These are phyloP conservation scores for Gila orcuttii DNA, from an alignment of 2,113 vertebrate genomes.

Conservation along the genomic window DNA sequence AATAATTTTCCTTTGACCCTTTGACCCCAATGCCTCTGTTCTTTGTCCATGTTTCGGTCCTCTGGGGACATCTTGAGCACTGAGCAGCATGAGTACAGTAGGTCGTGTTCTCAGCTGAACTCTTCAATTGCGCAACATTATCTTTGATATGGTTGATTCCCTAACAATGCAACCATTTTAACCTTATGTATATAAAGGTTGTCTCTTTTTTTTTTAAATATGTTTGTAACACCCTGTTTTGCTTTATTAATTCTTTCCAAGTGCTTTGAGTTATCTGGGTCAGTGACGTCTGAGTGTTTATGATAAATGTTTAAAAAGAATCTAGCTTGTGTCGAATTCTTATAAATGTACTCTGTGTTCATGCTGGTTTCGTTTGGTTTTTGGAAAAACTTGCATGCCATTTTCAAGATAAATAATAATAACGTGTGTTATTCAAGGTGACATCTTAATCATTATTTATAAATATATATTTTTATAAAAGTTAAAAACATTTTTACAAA, in stretches of 20 bases:
- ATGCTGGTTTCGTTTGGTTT: not conserved
- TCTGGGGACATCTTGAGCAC: slow-evolving; percentile 13
- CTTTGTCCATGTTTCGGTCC: not conserved
- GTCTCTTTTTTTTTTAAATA: not conserved
- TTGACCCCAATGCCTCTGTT: not conserved
- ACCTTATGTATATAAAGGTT: no score
- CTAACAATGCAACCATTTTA: not conserved
- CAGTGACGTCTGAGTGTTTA: not conserved
- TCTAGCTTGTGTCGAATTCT: not conserved
- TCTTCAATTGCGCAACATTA: not conserved
- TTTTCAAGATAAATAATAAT: not conserved
- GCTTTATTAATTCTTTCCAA: not conserved
- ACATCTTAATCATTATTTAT: not conserved
- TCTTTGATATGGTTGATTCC: not conserved
- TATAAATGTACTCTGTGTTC: not conserved
- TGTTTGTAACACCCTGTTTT: not conserved
- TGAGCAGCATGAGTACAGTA: slow-evolving; percentile 35
- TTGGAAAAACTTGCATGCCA: not conserved
- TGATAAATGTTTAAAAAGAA: not conserved
- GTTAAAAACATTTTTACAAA: not conserved
- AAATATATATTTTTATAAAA: not conserved
- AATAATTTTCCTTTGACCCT: not conserved
- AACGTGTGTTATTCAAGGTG: not conserved
- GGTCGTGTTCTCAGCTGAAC: slow-evolving; percentile 1
- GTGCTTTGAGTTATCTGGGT: no score